Percentiles rank a stretch among this genome's conserved stretches.
phyloP scores from a whole-genome alignment of 2,797 vertebrate genomes.

The Otolemur crassicaudatus region DNA sequence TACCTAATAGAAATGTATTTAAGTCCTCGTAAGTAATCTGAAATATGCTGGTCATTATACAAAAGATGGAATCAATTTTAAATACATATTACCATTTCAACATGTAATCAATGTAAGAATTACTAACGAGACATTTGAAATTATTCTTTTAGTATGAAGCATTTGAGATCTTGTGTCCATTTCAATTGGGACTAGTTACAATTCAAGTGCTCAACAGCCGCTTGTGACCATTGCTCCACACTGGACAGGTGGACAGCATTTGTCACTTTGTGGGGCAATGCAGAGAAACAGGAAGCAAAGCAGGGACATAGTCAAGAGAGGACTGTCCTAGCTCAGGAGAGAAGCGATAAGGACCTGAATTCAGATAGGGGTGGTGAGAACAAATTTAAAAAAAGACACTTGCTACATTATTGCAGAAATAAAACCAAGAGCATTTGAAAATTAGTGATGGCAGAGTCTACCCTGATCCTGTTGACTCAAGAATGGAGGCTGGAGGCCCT shows the following conservation, averaged over 20 bases:
- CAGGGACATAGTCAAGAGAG: not conserved
- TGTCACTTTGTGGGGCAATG: not conserved
- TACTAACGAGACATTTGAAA: not conserved
- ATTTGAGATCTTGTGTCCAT: not conserved
- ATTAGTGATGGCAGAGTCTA: not conserved
- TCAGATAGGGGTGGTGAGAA: not conserved
- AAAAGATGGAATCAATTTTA: slow-evolving; percentile 24
- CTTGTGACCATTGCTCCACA: not conserved
- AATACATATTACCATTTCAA: not conserved
- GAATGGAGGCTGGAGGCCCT: not conserved
- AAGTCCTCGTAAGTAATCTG: not conserved
- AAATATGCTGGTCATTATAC: not conserved
- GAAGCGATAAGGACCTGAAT: not conserved
- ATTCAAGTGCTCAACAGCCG: not conserved
- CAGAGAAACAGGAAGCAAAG: not conserved
- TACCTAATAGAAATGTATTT: not conserved
- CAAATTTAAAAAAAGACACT: not conserved
- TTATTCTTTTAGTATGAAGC: not conserved
- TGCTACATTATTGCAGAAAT: not conserved
- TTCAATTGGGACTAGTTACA: not conserved
- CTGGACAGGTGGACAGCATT: not conserved
- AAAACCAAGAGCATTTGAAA: not conserved
- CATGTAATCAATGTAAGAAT: not conserved
- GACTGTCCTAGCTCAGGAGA: not conserved
- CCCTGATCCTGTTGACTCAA: not conserved